Evolutionary conservation across 1,140 invertebrate species (phyloP).

Genomic region (Eupristina koningsbergeri): DNA sequence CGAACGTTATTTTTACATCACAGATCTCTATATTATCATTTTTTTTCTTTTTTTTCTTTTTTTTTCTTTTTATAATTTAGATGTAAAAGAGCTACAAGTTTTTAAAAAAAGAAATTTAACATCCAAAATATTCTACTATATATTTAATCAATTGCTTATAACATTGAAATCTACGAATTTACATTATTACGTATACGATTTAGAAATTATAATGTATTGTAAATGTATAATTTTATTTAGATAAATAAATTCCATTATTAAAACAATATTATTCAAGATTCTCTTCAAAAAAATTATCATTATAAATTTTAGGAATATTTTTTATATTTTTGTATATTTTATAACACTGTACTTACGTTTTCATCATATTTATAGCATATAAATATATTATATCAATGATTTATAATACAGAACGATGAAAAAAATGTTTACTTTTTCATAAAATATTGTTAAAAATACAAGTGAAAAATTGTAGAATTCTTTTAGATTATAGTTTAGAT

Average conservation of each 20-base stretch:
- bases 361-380: not conserved
- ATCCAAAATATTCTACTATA: not conserved
- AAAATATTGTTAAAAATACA: not conserved
- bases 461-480: not conserved
- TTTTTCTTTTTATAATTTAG: too few relatives aligned
- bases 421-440: not conserved
- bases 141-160: not conserved
- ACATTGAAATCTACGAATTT: not conserved
- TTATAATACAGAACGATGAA: not conserved
- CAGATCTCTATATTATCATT: conserved; percentile 14
- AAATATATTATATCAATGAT: not conserved
- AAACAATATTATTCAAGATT: not conserved
- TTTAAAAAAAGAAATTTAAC: not conserved
- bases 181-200: not conserved
- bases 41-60: too few relatives aligned
- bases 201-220: not conserved
- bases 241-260: not conserved
- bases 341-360: not conserved
- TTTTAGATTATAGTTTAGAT: not conserved
- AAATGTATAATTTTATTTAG: not conserved
- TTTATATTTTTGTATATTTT: not conserved
- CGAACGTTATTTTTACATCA: conserved; percentile 28
- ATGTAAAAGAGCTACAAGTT: not conserved
- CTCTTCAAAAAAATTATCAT: not conserved
- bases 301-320: not conserved